Base-by-base conservation (phyloP, 1,140 invertebrate genomes). In the Oscheius sp. region DNA sequence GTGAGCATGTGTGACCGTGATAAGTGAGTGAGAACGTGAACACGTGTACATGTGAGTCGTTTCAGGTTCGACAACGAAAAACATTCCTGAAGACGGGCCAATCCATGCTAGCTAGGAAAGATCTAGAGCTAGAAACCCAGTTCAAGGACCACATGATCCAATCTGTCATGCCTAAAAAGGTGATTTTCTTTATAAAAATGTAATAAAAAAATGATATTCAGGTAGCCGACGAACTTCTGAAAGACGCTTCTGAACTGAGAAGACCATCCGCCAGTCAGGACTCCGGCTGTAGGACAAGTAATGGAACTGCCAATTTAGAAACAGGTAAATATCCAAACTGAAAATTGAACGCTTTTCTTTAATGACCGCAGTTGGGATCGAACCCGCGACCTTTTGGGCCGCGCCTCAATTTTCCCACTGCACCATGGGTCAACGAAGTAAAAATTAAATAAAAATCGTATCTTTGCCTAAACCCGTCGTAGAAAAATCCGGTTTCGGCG, bases 41-140 rank as follows among this genome's bases (percentile, higher is more conserved):
- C 42, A 18, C 23, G 42, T 18, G 23, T 45, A 45, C 15, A 45
- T 18, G n/a, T n/a, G n/a, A n/a, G n/a, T n/a, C n/a, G n/a, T 67
- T 61, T 15, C 66, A 68, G 59, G 84, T 86, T 2, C 88, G 93
- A 73, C 93, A 93, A 90, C 88, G 93, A 23, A 94, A 93, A 66
- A 96, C 93, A 3, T 97, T 97, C 86, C 93, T 95, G 90, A 95
- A 95, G 87, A 92, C 97, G 55, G 93, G 93, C 0, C 93, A 96
- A 83, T 94, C 93, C 71, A 84, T 93, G 18, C 84, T 94, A 65
- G 93, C 94, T 1, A 87, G 92, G 28, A 88, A 90, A 55, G 93
- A 96, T 79, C 85, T 97, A 34, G 92, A 95, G 85, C 89, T 92
- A 86, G 94, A 97, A 83, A 95, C 94, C 77, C 91, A 93, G 77